Base-by-base conservation (phyloP, 2,888 invertebrate species). In the Tachina lurida region DNA sequence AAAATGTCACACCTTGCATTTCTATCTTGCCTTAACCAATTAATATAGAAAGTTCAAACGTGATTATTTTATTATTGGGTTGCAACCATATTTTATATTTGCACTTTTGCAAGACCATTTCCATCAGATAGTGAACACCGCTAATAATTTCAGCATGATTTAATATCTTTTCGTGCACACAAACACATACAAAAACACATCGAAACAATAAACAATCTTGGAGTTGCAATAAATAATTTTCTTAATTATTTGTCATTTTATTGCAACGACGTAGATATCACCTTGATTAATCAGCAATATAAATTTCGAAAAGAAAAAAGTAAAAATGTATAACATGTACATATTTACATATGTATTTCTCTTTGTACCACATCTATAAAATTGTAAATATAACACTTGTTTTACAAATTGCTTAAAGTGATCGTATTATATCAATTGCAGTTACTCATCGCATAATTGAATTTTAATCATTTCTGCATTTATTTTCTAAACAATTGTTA, bases 241-340 rank as follows among this genome's bases (percentile, higher is more conserved):
- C 43, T 60, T 74, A 41, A 52, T 54, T 60, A 43, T 74, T 81
- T 81, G 68, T 68, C 67, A 17, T 43, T 58, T 56, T 58, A 73
- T 73, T 65, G 22, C 49, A 43, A 67, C 10, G 52, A 31, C 31
- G 31, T 31, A 15, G n/a, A 52, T 39, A 54, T 62, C 68, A 81
- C 81, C 75, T 81, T 81, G 81, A 75, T 68, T 75, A 62, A 68
- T 75, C 39, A 81, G 68, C 80, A 81, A 81, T 75, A 17, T 54
- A 75, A 60, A 56, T 70, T 65, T 67, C n/a, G 15, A 56, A 65
- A 31, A 63, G 17, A 47, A 58, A 62, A 41, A 52, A 41, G 43
- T 13, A 45, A 10, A 52, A n/a, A n/a, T n/a, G n/a, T n/a, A n/a
- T n/a, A n/a, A n/a, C n/a, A n/a, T n/a, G n/a, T n/a, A n/a, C n/a